These are phyloP conservation scores for Ceyx cyanopectus DNA, from an alignment of 2,113 vertebrate species.

Conservation along the genomic window DNA sequence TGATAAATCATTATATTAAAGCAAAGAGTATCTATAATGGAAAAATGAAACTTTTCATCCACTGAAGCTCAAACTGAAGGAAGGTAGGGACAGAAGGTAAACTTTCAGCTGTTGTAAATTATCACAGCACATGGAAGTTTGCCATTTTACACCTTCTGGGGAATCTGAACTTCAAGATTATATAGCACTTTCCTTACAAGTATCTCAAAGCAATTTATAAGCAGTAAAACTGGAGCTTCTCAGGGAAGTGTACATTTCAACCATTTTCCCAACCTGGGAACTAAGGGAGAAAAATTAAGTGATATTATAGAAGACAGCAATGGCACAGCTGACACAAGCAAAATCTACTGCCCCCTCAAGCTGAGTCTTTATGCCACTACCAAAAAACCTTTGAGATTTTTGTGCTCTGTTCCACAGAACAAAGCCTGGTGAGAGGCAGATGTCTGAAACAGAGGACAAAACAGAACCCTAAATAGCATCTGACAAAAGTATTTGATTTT, in stretches of 20 bases:
- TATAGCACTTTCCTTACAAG: slow-evolving; percentile 37
- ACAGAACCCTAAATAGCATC: neutral
- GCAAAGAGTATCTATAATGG: neutral
- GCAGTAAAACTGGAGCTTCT: slow-evolving; percentile 18
- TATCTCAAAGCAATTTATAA: slow-evolving; percentile 38
- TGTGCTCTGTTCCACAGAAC: neutral
- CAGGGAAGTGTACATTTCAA: neutral
- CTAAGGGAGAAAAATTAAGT: neutral
- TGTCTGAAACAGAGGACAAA: neutral
- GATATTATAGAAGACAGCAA: neutral
- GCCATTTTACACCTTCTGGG: slow-evolving; percentile 59
- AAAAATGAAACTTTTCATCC: slow-evolving; percentile 27
- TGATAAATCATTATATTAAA: neutral
- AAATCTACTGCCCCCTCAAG: neutral
- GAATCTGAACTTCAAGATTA: slow-evolving; percentile 60
- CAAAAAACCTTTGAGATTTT: neutral
- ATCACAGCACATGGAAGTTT: slow-evolving; percentile 45
- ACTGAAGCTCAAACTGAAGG: neutral
- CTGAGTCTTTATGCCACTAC: neutral
- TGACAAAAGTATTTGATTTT: neutral
- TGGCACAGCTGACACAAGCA: neutral
- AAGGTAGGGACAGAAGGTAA: slow-evolving; percentile 55
- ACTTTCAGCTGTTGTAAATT: slow-evolving; percentile 54
- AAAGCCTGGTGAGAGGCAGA: neutral
- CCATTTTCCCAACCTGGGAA: neutral